phyloP scores from a whole-genome alignment of 2,888 invertebrate genomes.

The Agriopis marginaria region DNA sequence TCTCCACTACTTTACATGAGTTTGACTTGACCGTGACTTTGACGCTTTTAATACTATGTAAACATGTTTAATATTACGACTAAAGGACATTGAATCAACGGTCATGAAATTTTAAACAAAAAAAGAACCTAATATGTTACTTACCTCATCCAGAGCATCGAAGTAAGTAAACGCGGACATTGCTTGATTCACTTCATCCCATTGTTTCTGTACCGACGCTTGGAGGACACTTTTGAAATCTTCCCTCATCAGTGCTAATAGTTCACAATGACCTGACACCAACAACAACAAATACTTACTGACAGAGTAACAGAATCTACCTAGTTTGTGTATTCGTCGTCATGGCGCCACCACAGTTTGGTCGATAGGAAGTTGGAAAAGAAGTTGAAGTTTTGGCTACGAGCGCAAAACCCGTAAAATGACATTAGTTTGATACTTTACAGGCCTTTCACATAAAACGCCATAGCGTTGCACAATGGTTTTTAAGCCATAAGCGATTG shows the following conservation, averaged over 20 bases:
- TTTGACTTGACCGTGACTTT: too few relatives aligned
- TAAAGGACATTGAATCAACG: too few relatives aligned
- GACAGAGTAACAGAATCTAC: constrained; percentile 2
- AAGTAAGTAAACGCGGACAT: constrained; percentile 89
- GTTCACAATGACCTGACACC: constrained; percentile 84
- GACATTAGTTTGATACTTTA: background rate
- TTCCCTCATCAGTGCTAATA: constrained; percentile 87
- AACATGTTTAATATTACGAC: too few relatives aligned
- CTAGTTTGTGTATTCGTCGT: background rate
- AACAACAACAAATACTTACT: constrained; percentile 5
- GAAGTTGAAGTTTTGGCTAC: background rate
- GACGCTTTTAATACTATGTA: too few relatives aligned
- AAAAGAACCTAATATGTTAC: too few relatives aligned
- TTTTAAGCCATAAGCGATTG: too few relatives aligned
- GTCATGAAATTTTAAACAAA: too few relatives aligned
- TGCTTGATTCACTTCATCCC: constrained; percentile 87
- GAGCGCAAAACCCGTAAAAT: background rate
- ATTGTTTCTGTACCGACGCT: constrained; percentile 85
- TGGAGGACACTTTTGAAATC: constrained; percentile 88
- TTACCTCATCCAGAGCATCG: constrained; percentile 85
- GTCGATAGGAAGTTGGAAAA: background rate
- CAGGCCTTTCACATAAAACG: background rate
- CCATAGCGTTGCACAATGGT: too few relatives aligned
- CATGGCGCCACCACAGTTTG: background rate
- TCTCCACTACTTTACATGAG: too few relatives aligned